Conservation (phyloP, 1,140 invertebrate genomes). For the Radopholus similis region DNA sequence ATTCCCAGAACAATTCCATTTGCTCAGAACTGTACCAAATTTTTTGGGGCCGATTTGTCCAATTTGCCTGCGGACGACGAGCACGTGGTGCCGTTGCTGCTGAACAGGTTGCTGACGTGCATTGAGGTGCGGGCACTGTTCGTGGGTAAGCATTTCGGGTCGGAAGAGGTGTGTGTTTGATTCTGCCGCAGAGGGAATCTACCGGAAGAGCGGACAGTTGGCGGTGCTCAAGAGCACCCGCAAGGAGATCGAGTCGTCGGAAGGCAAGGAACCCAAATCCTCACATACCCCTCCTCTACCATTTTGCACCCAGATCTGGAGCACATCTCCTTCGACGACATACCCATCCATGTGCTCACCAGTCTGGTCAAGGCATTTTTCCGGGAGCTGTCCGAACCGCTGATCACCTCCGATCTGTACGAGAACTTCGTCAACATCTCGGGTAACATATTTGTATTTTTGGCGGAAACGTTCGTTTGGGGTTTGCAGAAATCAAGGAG, state of each 20-base stretch:
- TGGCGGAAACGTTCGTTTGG: slow-evolving; percentile 11
- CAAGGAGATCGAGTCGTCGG: slow-evolving; percentile 45
- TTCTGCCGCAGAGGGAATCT: slow-evolving; percentile 83
- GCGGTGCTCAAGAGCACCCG: slow-evolving; percentile 40
- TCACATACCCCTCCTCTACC: background rate
- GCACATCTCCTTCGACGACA: slow-evolving; percentile 65
- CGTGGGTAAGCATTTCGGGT: too few relatives aligned
- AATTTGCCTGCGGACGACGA: slow-evolving; percentile 68
- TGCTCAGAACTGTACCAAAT: slow-evolving; percentile 59
- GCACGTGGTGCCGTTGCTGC: slow-evolving; percentile 74
- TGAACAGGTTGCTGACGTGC: slow-evolving; percentile 76
- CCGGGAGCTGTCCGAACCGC: slow-evolving; percentile 83
- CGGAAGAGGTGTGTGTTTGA: slow-evolving; percentile 12
- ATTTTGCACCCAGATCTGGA: slow-evolving; percentile 63
- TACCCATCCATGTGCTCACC: slow-evolving; percentile 79
- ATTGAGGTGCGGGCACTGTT: slow-evolving; percentile 88
- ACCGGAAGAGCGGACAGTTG: slow-evolving; percentile 76
- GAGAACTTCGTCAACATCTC: slow-evolving; percentile 75
- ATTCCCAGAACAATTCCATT: background rate
- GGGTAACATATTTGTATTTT: slow-evolving; percentile 64
- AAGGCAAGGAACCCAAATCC: slow-evolving; percentile 19
- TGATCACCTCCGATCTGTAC: slow-evolving; percentile 86
- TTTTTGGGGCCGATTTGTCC: slow-evolving; percentile 75
- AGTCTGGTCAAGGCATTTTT: slow-evolving; percentile 87
- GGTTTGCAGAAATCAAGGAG: slow-evolving; percentile 70